Conservation (phyloP, 2,888 invertebrate genomes). For the Stenodera caucasica region DNA sequence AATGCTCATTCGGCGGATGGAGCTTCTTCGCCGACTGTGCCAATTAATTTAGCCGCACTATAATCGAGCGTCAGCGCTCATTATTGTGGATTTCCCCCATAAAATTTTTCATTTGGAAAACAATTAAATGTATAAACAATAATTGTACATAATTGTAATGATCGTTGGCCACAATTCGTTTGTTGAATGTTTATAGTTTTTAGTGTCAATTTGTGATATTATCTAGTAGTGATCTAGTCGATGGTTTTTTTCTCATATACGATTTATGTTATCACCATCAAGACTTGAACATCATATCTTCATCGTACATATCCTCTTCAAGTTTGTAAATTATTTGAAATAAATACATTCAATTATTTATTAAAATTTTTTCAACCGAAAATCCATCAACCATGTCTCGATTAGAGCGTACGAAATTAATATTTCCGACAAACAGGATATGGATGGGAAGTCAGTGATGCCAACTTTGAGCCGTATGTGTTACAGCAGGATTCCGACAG, state of each 20-base stretch:
- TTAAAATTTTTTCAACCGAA: neutral
- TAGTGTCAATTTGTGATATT: conserved; percentile 38
- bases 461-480: conserved; percentile 19
- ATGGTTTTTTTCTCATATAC: conserved; percentile 22
- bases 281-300: conserved; percentile 16
- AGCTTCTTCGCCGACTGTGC: neutral
- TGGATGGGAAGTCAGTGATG: conserved; percentile 18
- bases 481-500: conserved; percentile 25
- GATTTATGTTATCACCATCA: conserved; percentile 6
- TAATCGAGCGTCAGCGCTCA: too few relatives aligned
- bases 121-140: conserved; percentile 6
- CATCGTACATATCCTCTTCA: conserved; percentile 25
- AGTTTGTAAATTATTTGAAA: conserved; percentile 30
- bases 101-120: neutral
- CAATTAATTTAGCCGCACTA: neutral
- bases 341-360: conserved; percentile 27
- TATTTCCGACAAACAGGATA: conserved; percentile 23
- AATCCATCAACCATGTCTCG: conserved; percentile 12
- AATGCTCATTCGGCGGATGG: conserved; percentile 2
- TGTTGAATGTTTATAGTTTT: conserved; percentile 33
- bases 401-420: conserved; percentile 21
- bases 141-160: conserved; percentile 33
- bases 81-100: too few relatives aligned
- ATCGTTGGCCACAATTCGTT: conserved; percentile 32
- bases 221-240: conserved; percentile 27